A percentile compares a stretch with the other conserved stretches of the same genome.
phyloP scores from a whole-genome alignment of 2,888 invertebrate species.

The Eupithecia insigniata region DNA sequence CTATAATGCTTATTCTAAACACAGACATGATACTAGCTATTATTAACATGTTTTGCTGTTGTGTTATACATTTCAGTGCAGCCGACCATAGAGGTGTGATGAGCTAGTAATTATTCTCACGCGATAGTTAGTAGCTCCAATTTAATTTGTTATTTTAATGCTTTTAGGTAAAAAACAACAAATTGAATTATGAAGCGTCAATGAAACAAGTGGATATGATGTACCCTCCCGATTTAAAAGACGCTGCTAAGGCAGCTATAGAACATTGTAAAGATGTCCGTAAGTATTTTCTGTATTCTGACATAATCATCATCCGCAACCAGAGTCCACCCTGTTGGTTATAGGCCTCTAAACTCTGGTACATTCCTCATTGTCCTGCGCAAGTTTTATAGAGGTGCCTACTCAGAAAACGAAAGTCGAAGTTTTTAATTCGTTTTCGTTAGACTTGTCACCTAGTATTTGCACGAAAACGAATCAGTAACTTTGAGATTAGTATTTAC shows the following conservation, averaged over 20 bases:
- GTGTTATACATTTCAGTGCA: background rate
- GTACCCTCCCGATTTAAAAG: conserved; percentile 73
- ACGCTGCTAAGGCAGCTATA: conserved; percentile 60
- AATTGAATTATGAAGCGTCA: conserved; percentile 69
- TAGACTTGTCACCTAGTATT: too few species aligned
- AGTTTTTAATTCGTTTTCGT: too few species aligned
- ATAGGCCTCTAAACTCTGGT: background rate
- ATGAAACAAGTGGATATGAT: conserved; percentile 73
- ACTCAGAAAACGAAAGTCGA: too few species aligned
- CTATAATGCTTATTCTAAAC: background rate
- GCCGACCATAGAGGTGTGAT: background rate
- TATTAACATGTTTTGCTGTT: background rate
- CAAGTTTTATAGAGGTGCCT: too few species aligned
- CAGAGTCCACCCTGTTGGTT: background rate
- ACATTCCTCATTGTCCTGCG: background rate
- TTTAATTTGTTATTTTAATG: background rate
- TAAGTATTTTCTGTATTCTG: conserved; percentile 53
- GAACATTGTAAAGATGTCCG: conserved; percentile 67
- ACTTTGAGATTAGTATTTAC: too few species aligned
- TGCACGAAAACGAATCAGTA: too few species aligned
- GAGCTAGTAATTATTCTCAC: background rate
- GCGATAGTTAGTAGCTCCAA: background rate
- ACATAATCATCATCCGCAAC: background rate
- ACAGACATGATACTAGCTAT: too few species aligned
- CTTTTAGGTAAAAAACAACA: conserved; percentile 74